These are phyloP conservation scores for Trissolcus brochymenae DNA, from an alignment of 2,888 invertebrate genomes.

Conservation along the genomic window DNA sequence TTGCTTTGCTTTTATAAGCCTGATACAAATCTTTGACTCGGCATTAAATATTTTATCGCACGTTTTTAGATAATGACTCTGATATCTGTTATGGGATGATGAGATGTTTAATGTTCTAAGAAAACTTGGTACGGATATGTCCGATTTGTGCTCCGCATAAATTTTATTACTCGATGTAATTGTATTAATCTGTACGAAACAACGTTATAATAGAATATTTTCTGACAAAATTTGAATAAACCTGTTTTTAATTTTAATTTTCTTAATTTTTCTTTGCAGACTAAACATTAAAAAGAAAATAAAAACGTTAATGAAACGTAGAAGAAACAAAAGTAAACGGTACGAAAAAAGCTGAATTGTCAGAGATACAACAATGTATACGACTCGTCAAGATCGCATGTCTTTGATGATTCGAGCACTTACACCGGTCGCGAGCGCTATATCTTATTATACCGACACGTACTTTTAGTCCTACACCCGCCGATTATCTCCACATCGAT, in stretches of 20 bases:
- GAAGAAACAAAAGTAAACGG: not conserved
- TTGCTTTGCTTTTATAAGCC: constrained; percentile 3
- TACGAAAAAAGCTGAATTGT: constrained; percentile 8
- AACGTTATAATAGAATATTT: not conserved
- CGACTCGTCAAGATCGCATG: constrained; percentile 66
- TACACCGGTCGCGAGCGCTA: constrained; percentile 21
- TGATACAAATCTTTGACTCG: constrained; percentile 36
- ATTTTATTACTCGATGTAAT: not conserved
- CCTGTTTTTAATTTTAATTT: not conserved
- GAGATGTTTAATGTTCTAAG: constrained; percentile 27
- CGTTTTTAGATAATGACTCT: constrained; percentile 35
- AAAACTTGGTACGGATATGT: constrained; percentile 27
- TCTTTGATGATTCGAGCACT: constrained; percentile 58
- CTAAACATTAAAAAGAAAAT: too few relatives aligned
- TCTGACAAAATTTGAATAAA: not conserved
- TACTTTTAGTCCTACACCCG: constrained; percentile 48
- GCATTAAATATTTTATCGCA: constrained; percentile 41
- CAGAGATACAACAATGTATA: constrained; percentile 50
- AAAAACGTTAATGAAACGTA: not conserved
- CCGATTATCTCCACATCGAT: constrained; percentile 57
- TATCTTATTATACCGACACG: constrained; percentile 44
- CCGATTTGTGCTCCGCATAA: constrained; percentile 13
- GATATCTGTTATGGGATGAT: constrained; percentile 24
- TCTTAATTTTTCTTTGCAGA: not conserved
- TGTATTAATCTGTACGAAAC: not conserved